Evolutionary conservation across 2,113 vertebrate species (phyloP).

Genomic region (Engraulis encrasicolus): DNA sequence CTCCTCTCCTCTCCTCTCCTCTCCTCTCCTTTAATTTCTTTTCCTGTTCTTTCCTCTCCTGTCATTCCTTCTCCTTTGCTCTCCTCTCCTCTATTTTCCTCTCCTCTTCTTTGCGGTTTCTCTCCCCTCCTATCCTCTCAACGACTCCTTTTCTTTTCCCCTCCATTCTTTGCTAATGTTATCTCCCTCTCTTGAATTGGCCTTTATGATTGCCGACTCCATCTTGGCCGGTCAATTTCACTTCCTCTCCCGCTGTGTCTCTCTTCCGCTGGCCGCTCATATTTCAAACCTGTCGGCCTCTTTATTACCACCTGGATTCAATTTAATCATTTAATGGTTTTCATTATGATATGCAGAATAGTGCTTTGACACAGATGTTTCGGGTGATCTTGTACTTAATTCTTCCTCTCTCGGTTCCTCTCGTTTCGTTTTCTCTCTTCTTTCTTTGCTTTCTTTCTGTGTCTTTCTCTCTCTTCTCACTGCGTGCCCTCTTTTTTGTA

Average conservation of each 20-base stretch:
- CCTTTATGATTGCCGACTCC: neutral
- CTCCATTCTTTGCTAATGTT: neutral
- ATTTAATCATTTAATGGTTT: neutral
- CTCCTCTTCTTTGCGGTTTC: neutral
- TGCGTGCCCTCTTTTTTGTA: constrained; percentile 22
- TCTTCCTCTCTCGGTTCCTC: neutral
- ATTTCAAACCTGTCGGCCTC: constrained; percentile 33
- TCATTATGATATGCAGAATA: neutral
- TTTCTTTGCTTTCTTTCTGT: constrained; percentile 22
- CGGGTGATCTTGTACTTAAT: neutral
- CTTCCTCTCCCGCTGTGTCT: neutral
- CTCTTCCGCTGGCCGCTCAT: neutral
- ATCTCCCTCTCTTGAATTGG: neutral
- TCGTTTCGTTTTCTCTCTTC: neutral
- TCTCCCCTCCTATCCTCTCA: neutral
- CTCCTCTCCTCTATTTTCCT: neutral
- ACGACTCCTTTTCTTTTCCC: no score
- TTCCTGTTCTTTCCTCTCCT: no score
- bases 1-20: no score
- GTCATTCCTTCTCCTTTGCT: no score
- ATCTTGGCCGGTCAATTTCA: neutral
- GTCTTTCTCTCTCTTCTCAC: constrained; percentile 16
- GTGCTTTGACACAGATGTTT: constrained; percentile 11
- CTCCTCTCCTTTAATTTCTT: neutral
- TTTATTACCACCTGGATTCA: constrained; percentile 16